These are phyloP conservation scores for Parus major DNA, from an alignment of 2,113 vertebrate species.

Conservation along the genomic window DNA sequence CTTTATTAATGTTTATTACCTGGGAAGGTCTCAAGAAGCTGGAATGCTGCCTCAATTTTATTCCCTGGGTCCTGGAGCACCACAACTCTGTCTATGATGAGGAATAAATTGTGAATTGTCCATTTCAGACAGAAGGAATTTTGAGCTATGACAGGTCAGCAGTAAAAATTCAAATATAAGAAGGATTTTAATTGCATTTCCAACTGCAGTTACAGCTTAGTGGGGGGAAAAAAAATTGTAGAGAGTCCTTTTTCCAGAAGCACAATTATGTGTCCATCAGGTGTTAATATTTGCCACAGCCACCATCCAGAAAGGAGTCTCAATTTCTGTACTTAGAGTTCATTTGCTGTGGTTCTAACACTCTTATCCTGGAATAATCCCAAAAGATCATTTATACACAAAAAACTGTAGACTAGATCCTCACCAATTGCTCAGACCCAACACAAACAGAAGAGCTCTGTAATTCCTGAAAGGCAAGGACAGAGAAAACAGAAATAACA, in stretches of 20 bases:
- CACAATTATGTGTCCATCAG: accelerated
- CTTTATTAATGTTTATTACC: not conserved
- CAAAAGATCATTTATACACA: not conserved
- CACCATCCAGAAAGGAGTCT: not conserved
- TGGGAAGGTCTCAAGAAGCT: not conserved
- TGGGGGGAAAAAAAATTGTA: not conserved
- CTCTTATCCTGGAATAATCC: not conserved
- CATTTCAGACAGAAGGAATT: not conserved
- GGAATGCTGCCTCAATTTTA: not conserved
- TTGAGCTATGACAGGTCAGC: not conserved
- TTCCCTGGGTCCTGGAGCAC: not conserved
- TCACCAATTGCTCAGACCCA: not conserved
- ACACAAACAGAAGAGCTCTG: not conserved
- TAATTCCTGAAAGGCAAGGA: not conserved
- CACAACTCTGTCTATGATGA: not conserved
- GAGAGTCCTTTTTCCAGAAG: not conserved
- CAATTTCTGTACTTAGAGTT: not conserved
- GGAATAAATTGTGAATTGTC: not conserved
- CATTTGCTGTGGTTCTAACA: not conserved
- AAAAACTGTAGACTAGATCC: not conserved
- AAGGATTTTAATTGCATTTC: not conserved
- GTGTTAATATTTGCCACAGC: not conserved
- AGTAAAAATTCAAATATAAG: not conserved
- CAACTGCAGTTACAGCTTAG: not conserved
- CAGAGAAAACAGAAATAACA: not conserved